Evolutionary conservation across 1,140 invertebrate genomes (phyloP), one percentile per base, ranked within the genome.

Genomic region (Drosophila nigromelanica): DNA sequence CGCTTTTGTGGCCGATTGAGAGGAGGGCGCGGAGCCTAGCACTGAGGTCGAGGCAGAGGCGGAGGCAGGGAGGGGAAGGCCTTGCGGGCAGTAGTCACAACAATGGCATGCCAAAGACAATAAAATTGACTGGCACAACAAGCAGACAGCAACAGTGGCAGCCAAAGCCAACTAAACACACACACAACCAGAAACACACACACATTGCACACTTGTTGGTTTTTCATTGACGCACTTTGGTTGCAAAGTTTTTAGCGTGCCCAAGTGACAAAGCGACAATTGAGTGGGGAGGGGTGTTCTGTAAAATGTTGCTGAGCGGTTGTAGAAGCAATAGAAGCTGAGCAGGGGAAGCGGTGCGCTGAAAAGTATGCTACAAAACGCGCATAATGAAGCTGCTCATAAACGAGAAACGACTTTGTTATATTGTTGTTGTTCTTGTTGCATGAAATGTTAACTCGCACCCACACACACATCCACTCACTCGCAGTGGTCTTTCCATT

Each of bases 341-440:
- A 35, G 18, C 21, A 14, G 48, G n/a, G 30, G 1, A 5, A 6
- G 52, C 6, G 21, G 37, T 27, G 39, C 60, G 60, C 83, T 59
- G 62, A 71, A 83, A 87, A 89, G 83, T 87, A 73, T 87, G 83
- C 83, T 87, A 87, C 60, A 66, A 80, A 85, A 85, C 39, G 75
- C 76, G 80, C 63, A 82, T 87, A 87, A 87, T 87, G 83, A 87
- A 87, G 76, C 83, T 83, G 80, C 66, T 87, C 73, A 80, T 73
- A 83, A 83, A 85, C 73, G 80, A 64, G 54, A 42, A 48, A 76
- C 42, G 62, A 59, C 47, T 60, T 66, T 60, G 54, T 35, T 55
- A 39, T 48, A 11, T 63, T 54, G 56, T 39, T 33, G 55, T 18
- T 72, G 40, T 35, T 39, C 42, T n/a, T 50, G 30, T 35, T 51